These are phyloP conservation scores for Rostratula benghalensis DNA, from an alignment of 2,113 vertebrate species.

Conservation along the genomic window DNA sequence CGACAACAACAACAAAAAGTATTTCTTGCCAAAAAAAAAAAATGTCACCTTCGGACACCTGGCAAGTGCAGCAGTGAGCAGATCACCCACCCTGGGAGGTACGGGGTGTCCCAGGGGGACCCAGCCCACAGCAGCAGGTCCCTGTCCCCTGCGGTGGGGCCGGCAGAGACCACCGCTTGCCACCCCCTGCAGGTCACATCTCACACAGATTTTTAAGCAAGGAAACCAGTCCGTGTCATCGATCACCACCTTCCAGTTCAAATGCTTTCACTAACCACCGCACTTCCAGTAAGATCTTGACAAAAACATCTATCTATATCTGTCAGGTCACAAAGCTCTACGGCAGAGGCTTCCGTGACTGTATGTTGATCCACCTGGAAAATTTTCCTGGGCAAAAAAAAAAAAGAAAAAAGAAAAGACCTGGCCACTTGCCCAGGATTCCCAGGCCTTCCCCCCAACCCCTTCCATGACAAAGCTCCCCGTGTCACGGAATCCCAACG, in stretches of 20 bases:
- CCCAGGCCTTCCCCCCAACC: no score
- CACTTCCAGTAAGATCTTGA: no score
- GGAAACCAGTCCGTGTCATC: fast-evolving
- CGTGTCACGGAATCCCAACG: fast-evolving
- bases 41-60: not conserved
- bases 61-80: not conserved
- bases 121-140: not conserved
- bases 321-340: not conserved
- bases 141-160: not conserved
- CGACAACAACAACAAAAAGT: not conserved
- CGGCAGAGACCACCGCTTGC: fast-evolving
- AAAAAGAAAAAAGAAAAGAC: no score
- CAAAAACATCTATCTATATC: not conserved
- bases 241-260: not conserved
- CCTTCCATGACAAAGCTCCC: not conserved
- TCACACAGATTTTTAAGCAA: not conserved
- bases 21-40: not conserved
- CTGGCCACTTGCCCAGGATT: fast-evolving
- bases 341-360: not conserved
- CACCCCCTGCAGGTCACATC: not conserved
- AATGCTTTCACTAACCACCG: not conserved
- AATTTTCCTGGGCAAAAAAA: not conserved
- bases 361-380: not conserved
- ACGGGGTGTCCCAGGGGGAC: not conserved
- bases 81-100: not conserved